Conservation (phyloP, 1,140 invertebrate species). For the Drosophila lowei region DNA sequence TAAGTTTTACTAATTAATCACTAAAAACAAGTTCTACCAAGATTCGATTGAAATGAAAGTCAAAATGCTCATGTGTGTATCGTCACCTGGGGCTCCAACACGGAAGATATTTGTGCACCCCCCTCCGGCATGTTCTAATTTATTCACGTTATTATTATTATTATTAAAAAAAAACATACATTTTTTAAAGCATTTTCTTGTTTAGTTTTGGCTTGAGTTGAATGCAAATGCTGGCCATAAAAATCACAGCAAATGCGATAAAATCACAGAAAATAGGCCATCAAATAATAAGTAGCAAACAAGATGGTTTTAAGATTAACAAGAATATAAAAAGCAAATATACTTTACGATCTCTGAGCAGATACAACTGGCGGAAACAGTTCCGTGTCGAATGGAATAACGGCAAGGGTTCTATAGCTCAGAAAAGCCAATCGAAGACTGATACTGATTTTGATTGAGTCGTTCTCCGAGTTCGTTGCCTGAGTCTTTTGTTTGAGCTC, state of each 20-base stretch:
- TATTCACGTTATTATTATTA: slow-evolving; percentile 36
- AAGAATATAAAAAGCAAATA: slow-evolving; percentile 4
- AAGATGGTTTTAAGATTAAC: slow-evolving; percentile 31
- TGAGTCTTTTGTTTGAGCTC: slow-evolving; percentile 46
- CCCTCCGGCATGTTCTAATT: slow-evolving; percentile 24
- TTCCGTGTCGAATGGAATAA: slow-evolving; percentile 45
- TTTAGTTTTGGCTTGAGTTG: slow-evolving; percentile 3
- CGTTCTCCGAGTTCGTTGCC: slow-evolving; percentile 36
- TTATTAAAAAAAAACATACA: slow-evolving; percentile 9
- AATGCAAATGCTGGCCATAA: slow-evolving; percentile 33
- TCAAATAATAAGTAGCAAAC: slow-evolving; percentile 42
- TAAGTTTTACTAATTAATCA: slow-evolving; percentile 10
- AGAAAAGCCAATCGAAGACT: slow-evolving; percentile 26
- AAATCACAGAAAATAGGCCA: slow-evolving; percentile 54
- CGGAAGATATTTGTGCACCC: slow-evolving; percentile 27
- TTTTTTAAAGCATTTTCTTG: slow-evolving; percentile 35
- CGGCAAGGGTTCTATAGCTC: slow-evolving; percentile 11
- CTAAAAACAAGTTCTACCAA: background rate
- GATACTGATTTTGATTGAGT: slow-evolving; percentile 19
- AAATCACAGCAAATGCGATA: slow-evolving; percentile 43
- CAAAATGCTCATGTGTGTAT: background rate
- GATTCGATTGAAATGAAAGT: background rate
- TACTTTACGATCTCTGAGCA: slow-evolving; percentile 24
- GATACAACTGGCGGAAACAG: slow-evolving; percentile 45
- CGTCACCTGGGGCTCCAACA: slow-evolving; percentile 27